Percentiles rank a stretch among this genome's conserved stretches.
phyloP scores from a whole-genome alignment of 2,888 invertebrate species.

The Neoaliturus tenellus region DNA sequence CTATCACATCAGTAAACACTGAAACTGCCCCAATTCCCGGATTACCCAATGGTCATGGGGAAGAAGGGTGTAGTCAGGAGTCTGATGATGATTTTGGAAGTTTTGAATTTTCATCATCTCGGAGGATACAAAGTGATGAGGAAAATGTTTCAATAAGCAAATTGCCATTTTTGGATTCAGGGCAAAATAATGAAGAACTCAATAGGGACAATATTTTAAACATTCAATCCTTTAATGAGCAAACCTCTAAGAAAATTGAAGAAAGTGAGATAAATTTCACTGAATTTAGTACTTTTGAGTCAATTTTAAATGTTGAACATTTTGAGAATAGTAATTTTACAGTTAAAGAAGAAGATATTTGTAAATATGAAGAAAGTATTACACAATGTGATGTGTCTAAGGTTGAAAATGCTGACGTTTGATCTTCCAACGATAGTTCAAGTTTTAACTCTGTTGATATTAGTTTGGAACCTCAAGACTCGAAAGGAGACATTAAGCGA shows the following conservation, averaged over 20 bases:
- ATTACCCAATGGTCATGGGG: background rate
- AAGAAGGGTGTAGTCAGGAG: background rate
- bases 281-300: background rate
- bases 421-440: background rate
- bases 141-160: background rate
- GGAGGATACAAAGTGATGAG: background rate
- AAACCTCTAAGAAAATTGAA: background rate
- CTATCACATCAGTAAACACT: background rate
- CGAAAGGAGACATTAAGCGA: too few species aligned
- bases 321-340: background rate
- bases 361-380: background rate
- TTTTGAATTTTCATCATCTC: conserved; percentile 41
- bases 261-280: background rate
- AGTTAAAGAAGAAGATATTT: background rate
- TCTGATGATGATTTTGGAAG: conserved; percentile 45
- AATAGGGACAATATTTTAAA: background rate
- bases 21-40: background rate
- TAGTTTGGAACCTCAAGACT: background rate
- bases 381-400: background rate
- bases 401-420: background rate
- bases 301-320: background rate
- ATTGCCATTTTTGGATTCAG: background rate
- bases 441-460: background rate
- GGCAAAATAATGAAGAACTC: background rate
- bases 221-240: background rate